Base-by-base conservation (phyloP, 2,888 invertebrate species). In the Rhamphomyia laevipes region DNA sequence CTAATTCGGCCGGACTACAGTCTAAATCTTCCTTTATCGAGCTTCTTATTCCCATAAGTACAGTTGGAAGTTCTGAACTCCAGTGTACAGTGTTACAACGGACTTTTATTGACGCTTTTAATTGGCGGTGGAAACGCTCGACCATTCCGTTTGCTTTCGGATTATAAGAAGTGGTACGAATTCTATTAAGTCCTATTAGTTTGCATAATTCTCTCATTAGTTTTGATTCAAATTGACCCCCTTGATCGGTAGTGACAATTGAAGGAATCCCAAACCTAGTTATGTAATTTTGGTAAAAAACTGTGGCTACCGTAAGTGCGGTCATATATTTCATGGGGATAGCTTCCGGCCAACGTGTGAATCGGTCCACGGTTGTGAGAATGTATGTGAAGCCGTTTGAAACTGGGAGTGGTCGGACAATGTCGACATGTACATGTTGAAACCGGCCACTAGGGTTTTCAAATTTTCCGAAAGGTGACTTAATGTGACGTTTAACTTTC, bases 91-190 rank as follows among this genome's bases (percentile, higher is more conserved):
- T n/a, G n/a, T n/a, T n/a, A n/a, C n/a, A n/a, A n/a, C n/a, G n/a
- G n/a, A n/a, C n/a, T 38, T 15, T 38, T 3, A 64, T 48, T 1
- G 70, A 61, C 0, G 66, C 58, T 55, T 66, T 70, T 46, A 70
- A 49, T 16, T 58, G 57, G 2, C 70, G 54, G 51, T 72, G 70
- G 38, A 63, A 60, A 10, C 66, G 50, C 50, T 71, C 66, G 2
- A 71, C 57, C 49, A 66, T 57, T 1, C 67, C 68, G 43, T 71
- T 70, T 0, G 63, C 55, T 37, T 58, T 54, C 21, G 69, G 64
- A 50, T 68, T 63, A 53, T 65, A 65, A 6, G 62, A 52, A 0
- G 63, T 62, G 4, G 61, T 63, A 41, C 49, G 46, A 15, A 50
- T 52, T 50, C 55, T 57, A 53, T 58, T 55, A 37, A 47, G 52